Evolutionary conservation across 2,888 invertebrate genomes (phyloP).

Genomic region (Papilio gigon): DNA sequence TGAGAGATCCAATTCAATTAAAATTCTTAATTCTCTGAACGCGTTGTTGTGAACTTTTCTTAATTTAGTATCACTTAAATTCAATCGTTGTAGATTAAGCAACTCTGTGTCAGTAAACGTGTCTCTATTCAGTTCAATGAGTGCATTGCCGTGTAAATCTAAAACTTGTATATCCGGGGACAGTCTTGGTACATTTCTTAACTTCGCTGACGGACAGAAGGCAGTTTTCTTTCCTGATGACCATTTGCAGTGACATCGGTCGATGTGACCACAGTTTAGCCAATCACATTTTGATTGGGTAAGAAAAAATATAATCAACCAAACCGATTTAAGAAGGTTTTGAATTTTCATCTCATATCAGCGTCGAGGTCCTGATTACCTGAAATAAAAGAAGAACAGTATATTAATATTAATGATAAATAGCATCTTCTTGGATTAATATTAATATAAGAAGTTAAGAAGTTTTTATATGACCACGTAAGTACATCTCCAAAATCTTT

Average conservation of each 20-base stretch:
- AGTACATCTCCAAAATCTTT: no score
- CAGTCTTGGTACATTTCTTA: constrained; percentile 86
- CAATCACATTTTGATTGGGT: constrained; percentile 84
- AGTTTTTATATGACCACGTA: no score
- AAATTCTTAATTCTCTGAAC: constrained; percentile 90
- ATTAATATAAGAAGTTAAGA: no score
- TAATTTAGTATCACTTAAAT: constrained; percentile 88
- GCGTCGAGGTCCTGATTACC: constrained; percentile 54
- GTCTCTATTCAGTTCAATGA: constrained; percentile 87
- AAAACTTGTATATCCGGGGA: constrained; percentile 84
- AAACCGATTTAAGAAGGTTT: constrained; percentile 61
- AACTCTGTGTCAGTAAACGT: constrained; percentile 90
- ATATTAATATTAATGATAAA: no score
- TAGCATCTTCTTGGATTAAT: no score
- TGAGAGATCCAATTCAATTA: constrained; percentile 93
- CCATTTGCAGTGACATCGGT: constrained; percentile 94
- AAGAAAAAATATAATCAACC: constrained; percentile 59
- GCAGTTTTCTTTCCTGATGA: constrained; percentile 95
- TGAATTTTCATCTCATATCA: constrained; percentile 75
- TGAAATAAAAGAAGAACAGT: constrained; percentile 65
- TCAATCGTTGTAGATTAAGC: constrained; percentile 92
- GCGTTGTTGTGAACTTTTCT: constrained; percentile 89
- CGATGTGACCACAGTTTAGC: constrained; percentile 89
- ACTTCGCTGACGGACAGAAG: constrained; percentile 89
- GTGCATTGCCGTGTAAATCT: constrained; percentile 90